Conservation (phyloP, 2,888 invertebrate species). For the Phortica magna region DNA sequence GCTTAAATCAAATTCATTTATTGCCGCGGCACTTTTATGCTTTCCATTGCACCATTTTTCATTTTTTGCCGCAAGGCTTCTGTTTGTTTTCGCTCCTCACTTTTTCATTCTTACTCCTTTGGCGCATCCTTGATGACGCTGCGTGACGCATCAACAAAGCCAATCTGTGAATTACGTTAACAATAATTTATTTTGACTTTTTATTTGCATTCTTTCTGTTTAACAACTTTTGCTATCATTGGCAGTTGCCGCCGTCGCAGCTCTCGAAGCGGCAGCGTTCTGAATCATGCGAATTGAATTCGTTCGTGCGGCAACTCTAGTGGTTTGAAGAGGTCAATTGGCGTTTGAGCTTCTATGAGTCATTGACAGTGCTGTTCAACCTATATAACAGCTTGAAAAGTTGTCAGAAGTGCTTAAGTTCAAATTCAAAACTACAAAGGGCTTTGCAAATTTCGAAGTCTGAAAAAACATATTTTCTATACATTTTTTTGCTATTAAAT, state of each 20-base stretch:
- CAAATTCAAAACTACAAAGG: no score
- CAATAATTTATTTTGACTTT: slow-evolving; percentile 5
- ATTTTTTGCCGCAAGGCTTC: neutral
- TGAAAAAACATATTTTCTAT: no score
- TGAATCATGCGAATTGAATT: no score
- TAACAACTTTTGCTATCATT: neutral
- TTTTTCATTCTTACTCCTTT: neutral
- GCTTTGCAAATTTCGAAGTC: no score
- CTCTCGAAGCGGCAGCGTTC: no score
- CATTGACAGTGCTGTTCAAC: no score
- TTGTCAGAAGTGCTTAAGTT: no score
- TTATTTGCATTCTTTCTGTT: neutral
- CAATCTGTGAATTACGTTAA: neutral
- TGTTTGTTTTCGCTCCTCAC: neutral
- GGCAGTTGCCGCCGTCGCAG: neutral
- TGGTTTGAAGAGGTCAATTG: no score
- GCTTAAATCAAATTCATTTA: slow-evolving; percentile 27
- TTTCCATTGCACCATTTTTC: neutral
- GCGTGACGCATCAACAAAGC: neutral
- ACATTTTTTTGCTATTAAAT: no score
- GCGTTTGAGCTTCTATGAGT: no score
- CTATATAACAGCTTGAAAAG: no score
- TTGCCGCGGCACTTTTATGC: neutral
- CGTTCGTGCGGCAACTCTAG: no score
- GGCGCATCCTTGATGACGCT: neutral